Percentiles rank a stretch among this genome's conserved stretches.
Conservation (phyloP, 2,113 vertebrate genomes). For the Tupaia tana region DNA sequence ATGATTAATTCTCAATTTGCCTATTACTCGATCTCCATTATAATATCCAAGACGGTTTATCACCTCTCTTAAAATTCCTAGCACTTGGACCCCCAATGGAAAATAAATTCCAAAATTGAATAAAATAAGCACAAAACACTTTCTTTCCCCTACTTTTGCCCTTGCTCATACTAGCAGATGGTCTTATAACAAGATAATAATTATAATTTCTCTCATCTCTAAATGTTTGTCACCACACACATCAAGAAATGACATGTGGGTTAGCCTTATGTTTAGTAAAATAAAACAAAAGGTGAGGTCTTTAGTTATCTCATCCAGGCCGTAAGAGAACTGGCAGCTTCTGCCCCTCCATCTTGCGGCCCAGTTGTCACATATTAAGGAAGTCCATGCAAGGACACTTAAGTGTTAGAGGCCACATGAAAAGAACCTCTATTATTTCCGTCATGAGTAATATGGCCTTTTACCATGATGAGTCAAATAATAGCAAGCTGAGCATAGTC, state of each 20-base stretch:
- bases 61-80: not conserved
- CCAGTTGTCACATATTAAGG: fast-evolving
- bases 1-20: not conserved
- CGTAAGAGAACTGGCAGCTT: not conserved
- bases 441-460: not conserved
- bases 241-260: not conserved
- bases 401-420: not conserved
- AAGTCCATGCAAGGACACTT: fast-evolving
- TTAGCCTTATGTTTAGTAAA: not conserved
- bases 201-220: not conserved
- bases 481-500: not conserved
- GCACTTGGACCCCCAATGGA: not conserved
- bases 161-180: not conserved
- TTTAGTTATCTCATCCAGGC: not conserved
- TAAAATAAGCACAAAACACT: not conserved
- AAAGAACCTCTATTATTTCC: not conserved
- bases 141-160: not conserved
- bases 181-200: not conserved
- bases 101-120: not conserved
- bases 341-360: not conserved
- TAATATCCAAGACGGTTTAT: not conserved
- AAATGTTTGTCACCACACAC: not conserved
- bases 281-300: not conserved
- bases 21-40: not conserved
- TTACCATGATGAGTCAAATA: not conserved